phyloP scores from a whole-genome alignment of 2,888 invertebrate genomes.

The Spilarctia lutea region DNA sequence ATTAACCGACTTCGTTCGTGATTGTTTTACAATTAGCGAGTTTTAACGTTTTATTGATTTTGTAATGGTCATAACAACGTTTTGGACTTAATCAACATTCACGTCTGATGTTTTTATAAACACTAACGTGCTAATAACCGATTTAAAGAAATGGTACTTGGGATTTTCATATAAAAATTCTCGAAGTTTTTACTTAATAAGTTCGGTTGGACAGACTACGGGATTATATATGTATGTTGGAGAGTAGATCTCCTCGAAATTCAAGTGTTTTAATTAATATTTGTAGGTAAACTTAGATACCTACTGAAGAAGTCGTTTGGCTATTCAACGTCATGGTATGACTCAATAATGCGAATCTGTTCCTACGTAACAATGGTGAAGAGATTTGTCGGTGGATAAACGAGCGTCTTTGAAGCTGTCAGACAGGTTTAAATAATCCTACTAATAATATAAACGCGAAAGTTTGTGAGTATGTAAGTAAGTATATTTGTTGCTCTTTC shows the following conservation, averaged over 20 bases:
- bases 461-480: too few relatives aligned
- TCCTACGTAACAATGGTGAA: too few relatives aligned
- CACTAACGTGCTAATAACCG: neutral
- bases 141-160: neutral
- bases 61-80: constrained; percentile 1
- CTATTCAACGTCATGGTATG: neutral
- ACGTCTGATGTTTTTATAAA: neutral
- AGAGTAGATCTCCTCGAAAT: too few relatives aligned
- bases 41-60: constrained; percentile 27
- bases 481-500: too few relatives aligned
- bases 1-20: constrained; percentile 19
- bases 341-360: neutral
- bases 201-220: too few relatives aligned
- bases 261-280: neutral
- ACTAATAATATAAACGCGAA: too few relatives aligned
- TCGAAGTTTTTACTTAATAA: neutral
- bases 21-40: constrained; percentile 35
- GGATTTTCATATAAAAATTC: too few relatives aligned
- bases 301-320: neutral
- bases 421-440: neutral
- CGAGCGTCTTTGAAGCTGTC: neutral
- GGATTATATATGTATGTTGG: too few relatives aligned
- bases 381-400: neutral
- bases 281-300: neutral
- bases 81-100: neutral